A percentile compares a stretch with the other conserved stretches of the same genome.
Evolutionary conservation across 2,888 invertebrate genomes (phyloP).

Genomic region (Serripes groenlandicus): DNA sequence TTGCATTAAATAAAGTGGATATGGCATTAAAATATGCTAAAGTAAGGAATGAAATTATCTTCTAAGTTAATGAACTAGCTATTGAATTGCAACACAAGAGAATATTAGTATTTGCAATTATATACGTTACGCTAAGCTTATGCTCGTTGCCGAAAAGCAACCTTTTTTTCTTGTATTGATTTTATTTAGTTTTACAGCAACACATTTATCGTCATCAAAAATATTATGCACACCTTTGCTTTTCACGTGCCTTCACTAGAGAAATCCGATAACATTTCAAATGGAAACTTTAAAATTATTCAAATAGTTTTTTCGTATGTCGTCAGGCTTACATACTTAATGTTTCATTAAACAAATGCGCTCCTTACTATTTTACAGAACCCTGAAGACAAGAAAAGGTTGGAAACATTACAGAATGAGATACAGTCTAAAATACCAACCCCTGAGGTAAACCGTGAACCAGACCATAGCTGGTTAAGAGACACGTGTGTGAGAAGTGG

Average conservation of each 20-base stretch:
- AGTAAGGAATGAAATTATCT: too few species aligned
- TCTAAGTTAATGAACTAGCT: too few species aligned
- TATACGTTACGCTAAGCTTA: too few species aligned
- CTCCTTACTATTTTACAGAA: neutral
- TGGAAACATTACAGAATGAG: neutral
- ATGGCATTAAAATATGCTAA: slow-evolving; percentile 36
- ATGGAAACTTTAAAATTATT: neutral
- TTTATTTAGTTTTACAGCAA: too few species aligned
- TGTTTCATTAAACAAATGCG: neutral
- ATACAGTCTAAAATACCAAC: neutral
- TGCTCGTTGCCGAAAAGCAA: too few species aligned
- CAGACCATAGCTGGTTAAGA: neutral
- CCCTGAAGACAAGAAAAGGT: neutral
- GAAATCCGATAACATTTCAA: too few species aligned
- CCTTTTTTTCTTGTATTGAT: too few species aligned
- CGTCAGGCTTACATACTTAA: neutral
- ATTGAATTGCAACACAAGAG: too few species aligned
- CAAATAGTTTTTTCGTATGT: neutral
- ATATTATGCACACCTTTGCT: too few species aligned
- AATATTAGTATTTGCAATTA: too few species aligned
- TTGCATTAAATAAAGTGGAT: slow-evolving; percentile 42
- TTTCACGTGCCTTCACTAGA: too few species aligned
- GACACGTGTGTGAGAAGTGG: neutral
- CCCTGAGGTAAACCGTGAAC: neutral
- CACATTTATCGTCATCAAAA: too few species aligned